Conservation (phyloP, 2,888 invertebrate species). For the Euspilapteryx auroguttella region DNA sequence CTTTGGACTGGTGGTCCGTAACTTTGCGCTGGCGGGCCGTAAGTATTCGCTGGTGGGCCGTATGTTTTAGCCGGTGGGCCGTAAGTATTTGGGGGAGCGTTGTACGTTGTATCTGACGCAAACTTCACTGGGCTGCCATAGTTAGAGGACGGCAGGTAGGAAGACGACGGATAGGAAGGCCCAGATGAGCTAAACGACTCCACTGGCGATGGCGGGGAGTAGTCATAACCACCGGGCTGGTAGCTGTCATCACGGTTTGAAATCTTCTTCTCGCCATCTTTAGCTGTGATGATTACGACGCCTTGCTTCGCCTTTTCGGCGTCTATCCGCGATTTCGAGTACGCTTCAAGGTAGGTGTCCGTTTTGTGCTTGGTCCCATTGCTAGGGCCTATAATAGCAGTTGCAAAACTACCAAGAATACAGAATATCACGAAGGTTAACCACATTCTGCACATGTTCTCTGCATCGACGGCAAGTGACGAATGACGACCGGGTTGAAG, state of each 20-base stretch:
- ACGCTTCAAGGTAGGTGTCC: slow-evolving; percentile 69
- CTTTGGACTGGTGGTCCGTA: slow-evolving; percentile 37
- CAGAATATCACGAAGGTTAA: no score
- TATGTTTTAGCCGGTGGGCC: slow-evolving; percentile 27
- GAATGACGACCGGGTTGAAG: slow-evolving; percentile 41
- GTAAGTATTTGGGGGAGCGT: slow-evolving; percentile 29
- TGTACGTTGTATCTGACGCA: slow-evolving; percentile 31
- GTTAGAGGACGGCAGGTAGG: slow-evolving; percentile 25
- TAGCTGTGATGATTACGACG: slow-evolving; percentile 43
- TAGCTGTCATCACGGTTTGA: slow-evolving; percentile 47
- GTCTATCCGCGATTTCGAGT: slow-evolving; percentile 57
- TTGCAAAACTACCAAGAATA: slow-evolving; percentile 23
- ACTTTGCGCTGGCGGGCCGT: slow-evolving; percentile 27
- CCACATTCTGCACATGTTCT: no score
- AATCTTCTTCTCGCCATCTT: slow-evolving; percentile 49
- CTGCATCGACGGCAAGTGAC: slow-evolving; percentile 50
- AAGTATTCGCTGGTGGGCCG: slow-evolving; percentile 21
- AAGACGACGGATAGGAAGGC: slow-evolving; percentile 31
- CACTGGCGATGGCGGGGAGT: slow-evolving; percentile 30
- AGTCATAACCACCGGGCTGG: slow-evolving; percentile 40
- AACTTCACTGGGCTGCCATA: slow-evolving; percentile 26
- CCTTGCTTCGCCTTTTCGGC: slow-evolving; percentile 46
- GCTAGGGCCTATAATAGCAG: slow-evolving; percentile 38
- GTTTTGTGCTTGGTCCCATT: slow-evolving; percentile 39
- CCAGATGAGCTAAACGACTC: slow-evolving; percentile 20